These are phyloP conservation scores for Calameuta pallipes DNA, from an alignment of 2,888 invertebrate species.

Conservation along the genomic window DNA sequence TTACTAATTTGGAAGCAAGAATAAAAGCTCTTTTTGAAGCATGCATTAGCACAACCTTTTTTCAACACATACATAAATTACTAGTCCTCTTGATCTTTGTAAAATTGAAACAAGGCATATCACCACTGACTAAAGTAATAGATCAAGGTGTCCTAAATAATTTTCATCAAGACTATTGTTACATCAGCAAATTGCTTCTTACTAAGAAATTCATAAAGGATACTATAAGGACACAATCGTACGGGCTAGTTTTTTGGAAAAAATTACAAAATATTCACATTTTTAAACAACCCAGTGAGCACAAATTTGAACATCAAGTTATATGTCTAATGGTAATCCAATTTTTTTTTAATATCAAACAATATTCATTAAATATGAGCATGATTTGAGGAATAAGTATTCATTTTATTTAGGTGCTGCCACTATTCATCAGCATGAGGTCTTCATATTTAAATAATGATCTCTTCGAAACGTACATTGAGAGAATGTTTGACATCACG, in stretches of 20 bases:
- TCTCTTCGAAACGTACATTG: slow-evolving; percentile 71
- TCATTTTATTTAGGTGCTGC: slow-evolving; percentile 75
- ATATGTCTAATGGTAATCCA: slow-evolving; percentile 54
- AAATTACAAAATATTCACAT: slow-evolving; percentile 46
- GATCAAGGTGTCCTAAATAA: slow-evolving; percentile 51
- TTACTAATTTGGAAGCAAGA: slow-evolving; percentile 52
- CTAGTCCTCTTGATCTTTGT: slow-evolving; percentile 66
- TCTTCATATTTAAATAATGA: slow-evolving; percentile 59
- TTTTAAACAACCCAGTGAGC: slow-evolving; percentile 35
- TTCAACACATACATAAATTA: slow-evolving; percentile 68
- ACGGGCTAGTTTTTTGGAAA: slow-evolving; percentile 62
- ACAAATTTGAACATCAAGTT: slow-evolving; percentile 57
- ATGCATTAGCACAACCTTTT: slow-evolving; percentile 60
- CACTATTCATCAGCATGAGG: slow-evolving; percentile 69
- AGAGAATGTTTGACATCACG: slow-evolving; percentile 72
- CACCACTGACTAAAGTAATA: slow-evolving; percentile 25
- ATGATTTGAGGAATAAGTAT: slow-evolving; percentile 68
- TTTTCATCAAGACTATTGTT: slow-evolving; percentile 59
- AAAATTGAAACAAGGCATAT: slow-evolving; percentile 46
- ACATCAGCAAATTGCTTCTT: slow-evolving; percentile 56
- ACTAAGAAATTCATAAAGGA: slow-evolving; percentile 60
- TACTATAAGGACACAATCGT: slow-evolving; percentile 61
- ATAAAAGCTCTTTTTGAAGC: slow-evolving; percentile 57
- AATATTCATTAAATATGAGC: neutral
- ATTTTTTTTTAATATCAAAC: slow-evolving; percentile 37